These are phyloP conservation scores for Chaenodraco wilsoni DNA, from an alignment of 2,797 vertebrate genomes.

Conservation along the genomic window DNA sequence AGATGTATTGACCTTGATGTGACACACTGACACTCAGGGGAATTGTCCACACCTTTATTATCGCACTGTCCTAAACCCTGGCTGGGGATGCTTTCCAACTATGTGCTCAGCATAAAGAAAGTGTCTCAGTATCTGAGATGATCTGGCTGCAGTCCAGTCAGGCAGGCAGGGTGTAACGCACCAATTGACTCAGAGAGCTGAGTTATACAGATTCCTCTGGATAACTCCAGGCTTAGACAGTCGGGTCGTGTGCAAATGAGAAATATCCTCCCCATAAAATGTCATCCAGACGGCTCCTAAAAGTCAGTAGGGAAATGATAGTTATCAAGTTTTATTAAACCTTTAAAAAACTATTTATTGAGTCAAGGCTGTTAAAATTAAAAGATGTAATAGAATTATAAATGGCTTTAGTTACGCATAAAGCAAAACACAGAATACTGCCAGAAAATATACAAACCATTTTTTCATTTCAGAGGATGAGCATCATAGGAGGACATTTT, in stretches of 20 bases:
- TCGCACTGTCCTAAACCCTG: conserved; percentile 32
- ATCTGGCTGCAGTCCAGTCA: conserved; percentile 48
- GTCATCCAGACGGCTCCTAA: conserved; percentile 26
- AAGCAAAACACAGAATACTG: too few relatives aligned
- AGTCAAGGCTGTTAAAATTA: too few relatives aligned
- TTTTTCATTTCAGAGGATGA: too few relatives aligned
- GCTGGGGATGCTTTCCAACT: conserved; percentile 35
- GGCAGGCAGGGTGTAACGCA: conserved; percentile 40
- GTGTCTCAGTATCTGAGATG: conserved; percentile 26
- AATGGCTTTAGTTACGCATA: too few relatives aligned
- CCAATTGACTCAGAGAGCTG: conserved; percentile 37
- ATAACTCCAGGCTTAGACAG: conserved; percentile 23
- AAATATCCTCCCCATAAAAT: conserved; percentile 31
- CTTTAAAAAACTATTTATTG: too few relatives aligned
- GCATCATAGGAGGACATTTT: too few relatives aligned
- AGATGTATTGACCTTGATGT: conserved; percentile 50
- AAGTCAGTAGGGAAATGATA: conserved; percentile 9
- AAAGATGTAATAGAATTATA: too few relatives aligned
- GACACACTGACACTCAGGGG: conserved; percentile 43
- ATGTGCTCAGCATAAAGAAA: conserved; percentile 40
- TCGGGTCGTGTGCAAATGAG: conserved; percentile 30
- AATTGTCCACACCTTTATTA: conserved; percentile 43
- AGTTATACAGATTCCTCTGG: conserved; percentile 42
- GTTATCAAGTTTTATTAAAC: too few relatives aligned
- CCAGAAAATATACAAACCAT: too few relatives aligned